Evolutionary conservation across 2,888 invertebrate species (phyloP).

Genomic region (Tineola bisselliella): DNA sequence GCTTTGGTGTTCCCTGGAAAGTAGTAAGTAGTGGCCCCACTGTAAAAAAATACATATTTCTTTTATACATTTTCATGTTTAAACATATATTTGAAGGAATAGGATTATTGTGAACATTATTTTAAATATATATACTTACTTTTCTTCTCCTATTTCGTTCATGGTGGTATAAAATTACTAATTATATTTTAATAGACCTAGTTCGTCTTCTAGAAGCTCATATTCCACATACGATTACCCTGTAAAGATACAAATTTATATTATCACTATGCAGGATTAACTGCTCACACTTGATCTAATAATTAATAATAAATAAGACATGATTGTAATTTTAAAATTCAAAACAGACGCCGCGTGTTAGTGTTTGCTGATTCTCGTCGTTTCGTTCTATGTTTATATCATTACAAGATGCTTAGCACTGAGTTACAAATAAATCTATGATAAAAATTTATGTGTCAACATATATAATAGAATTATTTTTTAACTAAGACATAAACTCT

Average conservation of each 20-base stretch:
- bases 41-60: constrained; percentile 33
- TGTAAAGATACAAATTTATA: too few species aligned
- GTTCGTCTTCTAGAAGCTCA: background rate
- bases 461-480: too few species aligned
- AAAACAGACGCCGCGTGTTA: background rate
- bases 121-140: background rate
- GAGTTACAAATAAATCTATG: too few species aligned
- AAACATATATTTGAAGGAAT: background rate
- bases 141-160: background rate
- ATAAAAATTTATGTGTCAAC: too few species aligned
- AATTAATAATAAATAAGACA: too few species aligned
- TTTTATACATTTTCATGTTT: background rate
- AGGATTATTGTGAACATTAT: background rate
- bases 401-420: too few species aligned
- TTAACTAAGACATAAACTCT: too few species aligned
- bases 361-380: background rate
- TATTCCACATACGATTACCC: background rate
- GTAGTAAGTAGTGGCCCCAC: constrained; percentile 54
- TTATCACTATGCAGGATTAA: too few species aligned
- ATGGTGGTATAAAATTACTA: background rate
- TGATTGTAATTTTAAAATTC: background rate
- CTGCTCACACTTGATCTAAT: too few species aligned
- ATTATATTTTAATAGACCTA: background rate
- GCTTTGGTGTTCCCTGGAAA: constrained; percentile 46
- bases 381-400: background rate